Base-by-base conservation (phyloP, 2,113 vertebrate species). In the Trogon melanurus region DNA sequence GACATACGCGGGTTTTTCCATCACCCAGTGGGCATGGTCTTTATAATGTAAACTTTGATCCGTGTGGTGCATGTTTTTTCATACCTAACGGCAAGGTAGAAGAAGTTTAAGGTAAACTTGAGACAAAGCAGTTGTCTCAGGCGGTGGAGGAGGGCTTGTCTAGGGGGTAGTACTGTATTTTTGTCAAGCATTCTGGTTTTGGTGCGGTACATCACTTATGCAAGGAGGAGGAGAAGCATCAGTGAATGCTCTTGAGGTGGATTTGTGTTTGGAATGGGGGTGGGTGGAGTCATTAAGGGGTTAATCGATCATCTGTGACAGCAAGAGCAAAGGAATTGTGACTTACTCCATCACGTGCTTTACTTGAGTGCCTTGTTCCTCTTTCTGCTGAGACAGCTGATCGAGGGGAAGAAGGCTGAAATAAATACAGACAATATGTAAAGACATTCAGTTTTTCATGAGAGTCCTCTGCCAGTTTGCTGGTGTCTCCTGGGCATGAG, bases 61-160 rank as follows among this genome's bases (percentile, higher is more conserved):
- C 13, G 1, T 4, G 17, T n/a, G 36, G 21, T 19, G 18, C 1
- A 0, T 51, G 48, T 11, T 53, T 61, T 90, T 45, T 48, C n/a
- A 22, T 16, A 16, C 22, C 54, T 57, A 45, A 26, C n/a, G 27
- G 51, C 38, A 34, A 70, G 32, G 51, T 56, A 74, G 85, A 20
- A 50, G 19, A 27, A 17, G 15, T 47, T 71, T 29, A 19, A 22
- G 56, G 26, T 34, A 15, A 34, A 29, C 13, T 23, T 56, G 10
- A 34, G 57, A 11, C 13, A 1, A 27, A 54, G 50, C 27, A 25
- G 29, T 4, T n/a, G 5, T 16, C 36, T 30, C 36, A 30, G n/a
- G 50, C 1, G 1, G 54, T 18, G 44, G 47, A 76, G 44, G n/a
- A 60, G 26, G 25, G 56, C 11, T 70, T 56, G 53, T 29, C 29